A percentile compares a stretch with the other conserved stretches of the same genome.
Evolutionary conservation across 1,140 invertebrate genomes (phyloP).

Genomic region (Linepithema humile): DNA sequence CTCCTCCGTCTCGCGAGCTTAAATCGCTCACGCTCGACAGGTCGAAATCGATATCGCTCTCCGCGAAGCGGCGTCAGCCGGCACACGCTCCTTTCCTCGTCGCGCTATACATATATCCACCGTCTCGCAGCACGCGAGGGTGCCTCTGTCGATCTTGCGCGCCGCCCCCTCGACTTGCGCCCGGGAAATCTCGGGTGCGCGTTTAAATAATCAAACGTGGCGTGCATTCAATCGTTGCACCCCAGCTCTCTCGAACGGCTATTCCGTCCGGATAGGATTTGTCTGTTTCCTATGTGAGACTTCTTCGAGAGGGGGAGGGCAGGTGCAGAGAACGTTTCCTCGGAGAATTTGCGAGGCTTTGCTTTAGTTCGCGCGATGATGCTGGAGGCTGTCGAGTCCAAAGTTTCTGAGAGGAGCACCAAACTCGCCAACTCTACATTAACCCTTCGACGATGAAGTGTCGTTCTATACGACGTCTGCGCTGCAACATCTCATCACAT

Average conservation of each 20-base stretch:
- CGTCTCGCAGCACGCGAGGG: background rate
- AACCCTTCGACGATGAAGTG: conserved; percentile 41
- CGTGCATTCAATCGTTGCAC: conserved; percentile 48
- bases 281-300: conserved; percentile 41
- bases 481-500: conserved; percentile 43
- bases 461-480: conserved; percentile 22
- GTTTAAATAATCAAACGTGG: conserved; percentile 61
- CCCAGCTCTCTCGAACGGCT: conserved; percentile 18
- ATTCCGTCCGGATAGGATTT: conserved; percentile 36
- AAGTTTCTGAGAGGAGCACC: conserved; percentile 43
- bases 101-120: conserved; percentile 15
- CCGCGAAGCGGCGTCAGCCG: conserved; percentile 42
- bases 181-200: conserved; percentile 53
- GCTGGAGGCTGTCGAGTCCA: conserved; percentile 10
- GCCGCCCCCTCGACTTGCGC: background rate
- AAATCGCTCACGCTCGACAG: conserved; percentile 55
- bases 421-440: conserved; percentile 43
- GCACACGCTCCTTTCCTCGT: conserved; percentile 21
- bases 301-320: background rate
- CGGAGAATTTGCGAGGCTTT: conserved; percentile 34
- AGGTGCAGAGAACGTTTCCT: too few species aligned
- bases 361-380: conserved; percentile 33
- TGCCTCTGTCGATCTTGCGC: background rate
- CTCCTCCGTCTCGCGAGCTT: conserved; percentile 36
- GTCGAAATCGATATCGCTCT: conserved; percentile 56